Base-by-base conservation (phyloP, 1,140 invertebrate species). In the Muscidifurax raptorellus region DNA sequence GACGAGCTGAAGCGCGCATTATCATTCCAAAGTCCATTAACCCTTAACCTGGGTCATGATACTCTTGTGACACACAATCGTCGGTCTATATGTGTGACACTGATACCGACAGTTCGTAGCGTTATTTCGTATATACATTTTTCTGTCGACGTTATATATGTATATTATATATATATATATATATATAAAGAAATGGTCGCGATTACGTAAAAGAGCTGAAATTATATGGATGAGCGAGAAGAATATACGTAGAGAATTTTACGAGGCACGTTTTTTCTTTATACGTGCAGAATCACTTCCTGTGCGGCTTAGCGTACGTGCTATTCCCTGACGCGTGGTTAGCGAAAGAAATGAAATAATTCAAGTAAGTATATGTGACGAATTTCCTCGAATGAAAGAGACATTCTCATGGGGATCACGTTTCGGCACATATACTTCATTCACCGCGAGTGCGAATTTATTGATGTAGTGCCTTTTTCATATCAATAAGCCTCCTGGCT, bases 381-480 rank as follows among this genome's bases (percentile, higher is more conserved):
- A 86, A 80, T 79, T 79, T 74, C 75, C 22, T 6, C 75, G 75
- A 74, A 78, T 15, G 32, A 22, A 80, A 74, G 15, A 13, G 47
- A 75, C 32, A 80, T 87, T 87, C 75, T 82, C 82, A 87, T 86
- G 86, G 83, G 79, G 27, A 86, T 87, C 87, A 86, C 87, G 87
- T 87, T 82, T 80, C 80, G 64, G 52, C 44, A n/a, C n/a, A 36
- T 40, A 67, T 47, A 77, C 44, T 82, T 27, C n/a, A 83, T 83
- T 77, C 74, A n/a, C 28, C 22, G 74, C n/a, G 75, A 72, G 82
- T 72, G 82, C 82, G 76, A 84, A 84, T 84, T 84, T 84, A 84
- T 79, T 40, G 82, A 59, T 36, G 27, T 36, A 25, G 32, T 32
- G 67, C 40, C 75, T 44, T 71, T 79, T 84, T 84, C 82, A 84